Percentiles rank a stretch among this genome's conserved stretches.
These are phyloP conservation scores for Griposia aprilina DNA, from an alignment of 2,888 invertebrate species.

Conservation along the genomic window DNA sequence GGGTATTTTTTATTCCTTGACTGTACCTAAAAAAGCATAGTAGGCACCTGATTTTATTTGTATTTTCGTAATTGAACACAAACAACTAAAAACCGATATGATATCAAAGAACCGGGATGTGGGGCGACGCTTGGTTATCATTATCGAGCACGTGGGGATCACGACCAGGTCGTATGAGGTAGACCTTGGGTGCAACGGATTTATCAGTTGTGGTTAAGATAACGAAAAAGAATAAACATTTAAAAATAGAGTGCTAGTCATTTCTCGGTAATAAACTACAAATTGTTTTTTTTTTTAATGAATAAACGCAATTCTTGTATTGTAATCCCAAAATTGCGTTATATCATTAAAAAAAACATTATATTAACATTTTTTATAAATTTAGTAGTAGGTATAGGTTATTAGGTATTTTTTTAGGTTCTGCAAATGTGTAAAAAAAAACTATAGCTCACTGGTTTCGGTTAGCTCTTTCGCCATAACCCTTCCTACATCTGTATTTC, in stretches of 20 bases:
- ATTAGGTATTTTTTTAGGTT: no score
- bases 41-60: background rate
- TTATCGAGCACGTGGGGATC: constrained; percentile 39
- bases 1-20: background rate
- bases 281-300: background rate
- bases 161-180: constrained; percentile 38
- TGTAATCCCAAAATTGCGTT: no score
- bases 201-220: constrained; percentile 1
- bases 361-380: no score
- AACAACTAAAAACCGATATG: constrained; percentile 11
- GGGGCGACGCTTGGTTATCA: constrained; percentile 27
- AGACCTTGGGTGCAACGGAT: constrained; percentile 29
- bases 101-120: constrained; percentile 28
- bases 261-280: background rate
- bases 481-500: no score
- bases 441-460: background rate
- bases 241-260: background rate
- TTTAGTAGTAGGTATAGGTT: no score
- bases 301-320: background rate
- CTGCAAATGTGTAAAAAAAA: background rate
- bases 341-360: no score
- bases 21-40: background rate
- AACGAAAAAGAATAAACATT: background rate
- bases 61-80: constrained; percentile 5
- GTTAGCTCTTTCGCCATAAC: background rate